Evolutionary conservation across 2,888 invertebrate species (phyloP), one percentile per base, ranked within the genome.

Genomic region (Tetragonula carbonaria): DNA sequence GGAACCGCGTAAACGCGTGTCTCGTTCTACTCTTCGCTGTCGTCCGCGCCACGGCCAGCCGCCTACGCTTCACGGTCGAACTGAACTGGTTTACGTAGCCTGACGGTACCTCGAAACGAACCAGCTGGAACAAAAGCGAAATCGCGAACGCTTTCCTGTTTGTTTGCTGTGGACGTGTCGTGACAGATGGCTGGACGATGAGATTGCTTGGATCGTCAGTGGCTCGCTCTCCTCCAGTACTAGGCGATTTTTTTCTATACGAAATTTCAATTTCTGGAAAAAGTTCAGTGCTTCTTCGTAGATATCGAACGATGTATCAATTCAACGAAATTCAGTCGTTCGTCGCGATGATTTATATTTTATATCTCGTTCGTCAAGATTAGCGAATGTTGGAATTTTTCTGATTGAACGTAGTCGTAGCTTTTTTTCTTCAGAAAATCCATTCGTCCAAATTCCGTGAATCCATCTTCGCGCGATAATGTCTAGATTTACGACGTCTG

Each of bases 61-160:
- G 82, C 88, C 87, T 65, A 87, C 87, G 67, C 75, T 21, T 21
- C n/a, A 45, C 76, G 66, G 45, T n/a, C 59, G 62, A 71, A 85
- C 74, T 87, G 62, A 71, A 85, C 74, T 87, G 87, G 76, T 88
- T 87, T 83, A 80, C 70, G 66, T 38, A 63, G 63, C 51, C 66
- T 55, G 70, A 73, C 74, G 70, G 55, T 59, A 65, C 78, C 74
- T 45, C 63, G 70, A 67, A 80, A 80, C 59, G 68, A 67, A 62
- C 51, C 55, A 70, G 77, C 23, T 53, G 75, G 84, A 82, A 77
- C 77, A 77, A 83, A 83, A 70, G 71, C 66, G 66, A 72, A 75
- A 75, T 62, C 66, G 71, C 71, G 33, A 82, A 28, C 63, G 23
- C 68, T 45, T 63, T 45, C 18, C 51, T 33, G 45, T 59, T 45